Evolutionary conservation across 2,113 vertebrate genomes (phyloP), one percentile per base, ranked within the genome.

Genomic region (Channa maculata): DNA sequence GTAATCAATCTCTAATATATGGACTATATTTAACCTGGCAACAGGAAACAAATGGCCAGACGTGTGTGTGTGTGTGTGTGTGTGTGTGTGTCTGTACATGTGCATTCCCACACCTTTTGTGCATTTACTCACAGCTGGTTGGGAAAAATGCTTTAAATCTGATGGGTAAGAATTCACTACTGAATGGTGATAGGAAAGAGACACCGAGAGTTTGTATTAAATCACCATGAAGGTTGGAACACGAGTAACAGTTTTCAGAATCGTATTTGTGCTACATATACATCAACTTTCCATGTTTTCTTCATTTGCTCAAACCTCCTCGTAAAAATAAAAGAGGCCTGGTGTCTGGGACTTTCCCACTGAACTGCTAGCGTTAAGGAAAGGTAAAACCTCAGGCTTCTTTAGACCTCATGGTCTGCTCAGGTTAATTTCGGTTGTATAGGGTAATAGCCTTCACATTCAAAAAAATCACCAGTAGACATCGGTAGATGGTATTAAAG

Each of bases 11-110:
- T 81, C 71, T 71, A 44, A 66, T 52, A 73, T 44, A 52, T 77
- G 75, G 65, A 65, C 64, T 37, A 46, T 61, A 61, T 75, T 74
- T 91, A 84, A 86, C 75, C 81, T 48, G 62, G 64, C 65, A 37
- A 54, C 83, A 77, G 75, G 74, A 86, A 91, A 88, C 86, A 91
- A 89, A 89, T 91, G 85, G 77, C 83, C 75, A 68, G 82, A 85
- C 73, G n/a, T 41, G 39, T 41, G 39, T 4, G 6, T 41, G 39
- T 77, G 79, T 71, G 78, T 41, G 39, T 24, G 24, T 41, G 39
- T 41, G 39, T 4, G 6, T 41, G 39, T 77, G 79, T 71, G 78
- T 74, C 6, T 53, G 63, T 49, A 49, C 14, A 55, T 57, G 41
- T 1, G 15, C 36, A 41, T 55, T 43, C 34, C 43, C 37, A 33